These are phyloP conservation scores for Lordiphosa stackelbergi DNA, from an alignment of 1,140 invertebrate genomes.

Conservation along the genomic window DNA sequence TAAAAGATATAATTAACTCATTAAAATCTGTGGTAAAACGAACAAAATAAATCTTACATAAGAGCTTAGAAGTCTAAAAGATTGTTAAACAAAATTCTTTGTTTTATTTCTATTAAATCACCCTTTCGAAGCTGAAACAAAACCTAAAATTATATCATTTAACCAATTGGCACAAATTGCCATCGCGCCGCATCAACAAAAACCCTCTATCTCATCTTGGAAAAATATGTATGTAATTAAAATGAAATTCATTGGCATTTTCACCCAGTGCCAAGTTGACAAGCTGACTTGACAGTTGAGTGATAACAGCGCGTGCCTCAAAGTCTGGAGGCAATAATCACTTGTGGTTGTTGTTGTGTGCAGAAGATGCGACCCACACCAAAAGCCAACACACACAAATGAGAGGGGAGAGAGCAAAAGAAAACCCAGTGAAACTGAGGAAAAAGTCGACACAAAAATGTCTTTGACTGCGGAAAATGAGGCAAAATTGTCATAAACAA, in stretches of 20 bases:
- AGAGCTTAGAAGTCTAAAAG: no score
- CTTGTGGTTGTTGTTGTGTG: slow-evolving; percentile 18
- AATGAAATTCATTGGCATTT: slow-evolving; percentile 48
- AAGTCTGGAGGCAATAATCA: slow-evolving; percentile 42
- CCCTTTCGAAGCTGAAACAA: no score
- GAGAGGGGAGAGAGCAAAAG: slow-evolving; percentile 21
- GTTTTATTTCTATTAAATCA: no score
- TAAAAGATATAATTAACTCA: no score
- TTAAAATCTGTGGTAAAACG: no score
- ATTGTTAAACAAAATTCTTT: no score
- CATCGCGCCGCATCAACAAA: no score
- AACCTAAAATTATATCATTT: no score
- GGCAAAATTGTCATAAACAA: slow-evolving; percentile 71
- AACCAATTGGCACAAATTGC: no score
- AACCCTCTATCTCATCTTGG: no score
- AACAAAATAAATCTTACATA: no score
- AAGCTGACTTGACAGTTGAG: slow-evolving; percentile 13
- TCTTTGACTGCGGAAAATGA: slow-evolving; percentile 70
- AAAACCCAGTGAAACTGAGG: slow-evolving; percentile 67
- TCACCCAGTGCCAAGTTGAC: slow-evolving; percentile 28
- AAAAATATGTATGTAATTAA: slow-evolving; percentile 19
- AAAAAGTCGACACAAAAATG: slow-evolving; percentile 69
- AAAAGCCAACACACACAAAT: slow-evolving; percentile 8
- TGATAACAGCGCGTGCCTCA: slow-evolving; percentile 32
- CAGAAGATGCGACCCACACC: slow-evolving; percentile 50